Evolutionary conservation across 2,888 invertebrate genomes (phyloP).

Genomic region (Agrochola lychnidis): DNA sequence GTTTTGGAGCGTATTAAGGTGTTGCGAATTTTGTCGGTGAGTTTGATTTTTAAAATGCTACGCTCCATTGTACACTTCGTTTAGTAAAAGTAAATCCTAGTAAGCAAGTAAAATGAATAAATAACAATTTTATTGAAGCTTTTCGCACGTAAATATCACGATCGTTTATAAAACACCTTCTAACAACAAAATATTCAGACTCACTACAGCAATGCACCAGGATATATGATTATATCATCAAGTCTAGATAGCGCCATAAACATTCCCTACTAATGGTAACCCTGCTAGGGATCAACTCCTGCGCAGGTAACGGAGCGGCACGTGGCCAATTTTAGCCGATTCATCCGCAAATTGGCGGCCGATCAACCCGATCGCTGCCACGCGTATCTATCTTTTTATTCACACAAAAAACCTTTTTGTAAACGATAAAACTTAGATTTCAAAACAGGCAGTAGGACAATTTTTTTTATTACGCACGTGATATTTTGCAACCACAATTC

Average conservation of each 20-base stretch:
- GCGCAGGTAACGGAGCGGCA: conserved; percentile 70
- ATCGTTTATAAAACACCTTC: too few relatives aligned
- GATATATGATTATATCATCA: conserved; percentile 44
- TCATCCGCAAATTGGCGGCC: conserved; percentile 77
- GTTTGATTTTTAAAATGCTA: too few relatives aligned
- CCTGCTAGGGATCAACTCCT: conserved; percentile 62
- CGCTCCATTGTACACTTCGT: too few relatives aligned
- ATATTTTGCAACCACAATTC: background rate
- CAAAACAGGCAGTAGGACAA: background rate
- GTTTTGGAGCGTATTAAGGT: too few relatives aligned
- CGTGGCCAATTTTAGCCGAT: conserved; percentile 79
- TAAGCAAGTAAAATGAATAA: too few relatives aligned
- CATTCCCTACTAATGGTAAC: conserved; percentile 43
- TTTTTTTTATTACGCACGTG: background rate
- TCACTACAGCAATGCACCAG: background rate
- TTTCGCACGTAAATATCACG: background rate
- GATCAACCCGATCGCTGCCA: conserved; percentile 43
- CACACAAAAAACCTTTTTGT: background rate
- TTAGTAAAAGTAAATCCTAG: background rate
- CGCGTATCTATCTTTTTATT: conserved; percentile 16
- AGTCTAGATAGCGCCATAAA: conserved; percentile 40
- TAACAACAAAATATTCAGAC: conserved; percentile 1
- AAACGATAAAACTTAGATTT: background rate
- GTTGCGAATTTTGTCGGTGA: too few relatives aligned
- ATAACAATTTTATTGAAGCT: background rate